A percentile compares a stretch with the other conserved stretches of the same genome.
Evolutionary conservation across 2,797 vertebrate genomes (phyloP).

Genomic region (Eulemur rubriventer): DNA sequence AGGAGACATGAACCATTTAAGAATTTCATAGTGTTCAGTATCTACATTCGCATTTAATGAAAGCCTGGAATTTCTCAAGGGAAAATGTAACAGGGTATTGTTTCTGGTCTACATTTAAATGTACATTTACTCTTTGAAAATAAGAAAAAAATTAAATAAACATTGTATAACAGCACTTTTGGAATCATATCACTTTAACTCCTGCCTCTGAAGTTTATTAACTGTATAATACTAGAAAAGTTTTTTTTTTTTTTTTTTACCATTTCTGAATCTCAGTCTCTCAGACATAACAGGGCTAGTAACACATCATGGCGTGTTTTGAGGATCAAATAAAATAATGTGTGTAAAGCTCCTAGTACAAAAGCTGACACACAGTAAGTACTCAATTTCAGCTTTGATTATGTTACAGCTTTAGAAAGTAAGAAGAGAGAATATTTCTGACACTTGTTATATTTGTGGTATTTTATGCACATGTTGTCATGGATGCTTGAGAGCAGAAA

Average conservation of each 20-base stretch:
- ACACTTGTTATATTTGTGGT: background rate
- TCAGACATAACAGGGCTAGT: background rate
- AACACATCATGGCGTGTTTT: background rate
- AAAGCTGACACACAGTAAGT: background rate
- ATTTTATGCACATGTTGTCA: background rate
- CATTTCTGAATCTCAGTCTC: background rate
- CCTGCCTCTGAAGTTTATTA: slow-evolving; percentile 4
- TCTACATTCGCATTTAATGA: background rate
- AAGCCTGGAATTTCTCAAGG: background rate
- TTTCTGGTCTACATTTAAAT: slow-evolving; percentile 20
- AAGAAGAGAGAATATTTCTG: background rate
- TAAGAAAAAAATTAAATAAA: slow-evolving; percentile 21
- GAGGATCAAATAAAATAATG: background rate
- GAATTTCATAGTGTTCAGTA: background rate
- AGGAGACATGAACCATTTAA: background rate
- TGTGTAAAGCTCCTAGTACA: background rate
- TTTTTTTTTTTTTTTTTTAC: background rate
- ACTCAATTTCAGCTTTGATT: background rate
- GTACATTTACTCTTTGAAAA: slow-evolving; percentile 17
- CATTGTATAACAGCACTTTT: background rate
- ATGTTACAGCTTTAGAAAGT: background rate
- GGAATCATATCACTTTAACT: background rate
- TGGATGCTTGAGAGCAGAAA: background rate
- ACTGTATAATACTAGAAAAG: background rate
- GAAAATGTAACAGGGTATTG: background rate